These are phyloP conservation scores for Formica exsecta DNA, from an alignment of 1,140 invertebrate species.

Conservation along the genomic window DNA sequence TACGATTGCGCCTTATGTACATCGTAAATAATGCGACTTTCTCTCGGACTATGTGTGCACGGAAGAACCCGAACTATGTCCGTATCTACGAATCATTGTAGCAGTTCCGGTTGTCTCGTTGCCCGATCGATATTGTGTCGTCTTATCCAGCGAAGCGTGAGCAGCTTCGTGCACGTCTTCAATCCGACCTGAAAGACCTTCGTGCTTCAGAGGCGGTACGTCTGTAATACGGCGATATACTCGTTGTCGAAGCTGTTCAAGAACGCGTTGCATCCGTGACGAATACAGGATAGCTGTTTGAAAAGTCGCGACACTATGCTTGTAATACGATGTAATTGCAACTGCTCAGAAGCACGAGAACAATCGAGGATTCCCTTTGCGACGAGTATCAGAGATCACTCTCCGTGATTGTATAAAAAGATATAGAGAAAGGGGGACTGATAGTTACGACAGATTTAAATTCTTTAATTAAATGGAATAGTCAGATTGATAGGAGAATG, in stretches of 20 bases:
- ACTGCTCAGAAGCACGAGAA: slow-evolving; percentile 40
- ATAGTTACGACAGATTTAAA: background rate
- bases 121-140: slow-evolving; percentile 65
- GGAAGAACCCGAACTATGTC: slow-evolving; percentile 53
- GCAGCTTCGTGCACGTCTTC: slow-evolving; percentile 61
- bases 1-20: slow-evolving; percentile 57
- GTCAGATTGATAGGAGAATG: background rate
- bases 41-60: slow-evolving; percentile 18
- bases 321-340: slow-evolving; percentile 50
- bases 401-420: slow-evolving; percentile 16
- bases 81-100: slow-evolving; percentile 62
- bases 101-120: slow-evolving; percentile 37
- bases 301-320: slow-evolving; percentile 36
- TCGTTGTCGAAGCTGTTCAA: slow-evolving; percentile 30
- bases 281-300: slow-evolving; percentile 37
- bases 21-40: slow-evolving; percentile 72
- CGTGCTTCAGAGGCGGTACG: slow-evolving; percentile 23
- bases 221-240: slow-evolving; percentile 41
- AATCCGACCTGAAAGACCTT: slow-evolving; percentile 60
- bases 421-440: background rate
- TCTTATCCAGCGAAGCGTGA: slow-evolving; percentile 52
- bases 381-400: slow-evolving; percentile 20
- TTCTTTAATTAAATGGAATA: slow-evolving; percentile 42
- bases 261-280: slow-evolving; percentile 35
- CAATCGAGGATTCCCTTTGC: slow-evolving; percentile 49